Base-by-base conservation (phyloP, 2,113 vertebrate genomes). In the Casuarius casuarius region DNA sequence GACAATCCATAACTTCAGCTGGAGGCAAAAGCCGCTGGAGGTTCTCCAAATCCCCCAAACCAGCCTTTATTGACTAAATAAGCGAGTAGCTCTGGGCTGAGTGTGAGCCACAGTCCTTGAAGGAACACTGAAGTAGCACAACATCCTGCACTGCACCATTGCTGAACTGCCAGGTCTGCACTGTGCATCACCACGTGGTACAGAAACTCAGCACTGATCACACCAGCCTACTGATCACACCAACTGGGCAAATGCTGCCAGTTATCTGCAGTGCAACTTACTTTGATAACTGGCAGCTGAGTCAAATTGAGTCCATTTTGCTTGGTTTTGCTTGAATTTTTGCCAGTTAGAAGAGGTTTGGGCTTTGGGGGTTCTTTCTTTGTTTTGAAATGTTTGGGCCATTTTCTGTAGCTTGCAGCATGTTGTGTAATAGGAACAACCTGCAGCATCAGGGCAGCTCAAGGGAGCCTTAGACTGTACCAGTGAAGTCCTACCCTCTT, bases 201-300 rank as follows among this genome's bases (percentile, higher is more conserved):
- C 67, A 92, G 58, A 76, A 77, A 86, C 8, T 5, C 35, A 18
- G 8, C 7, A 4, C 46, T 68, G 0, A 3, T 81, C 44, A 51
- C 40, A 44, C 38, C 46, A 90, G 77, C 29, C 83, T 10, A 1
- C 33, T 68, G 0, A 3, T 81, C 44, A 51, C 40, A 44, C 33
- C 46, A 90, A 73, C 29, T 12, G 12, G 14, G 49, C 51, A 80
- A 79, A 67, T 20, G 9, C 68, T 56, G 16, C 26, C 19, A 29
- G 44, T 12, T 44, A 26, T 11, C 63, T 80, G 29, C n/a, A 76
- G 46, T 0, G 1, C 51, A 13, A 67, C 33, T 62, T 2, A 1
- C 44, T 65, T n/a, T 29, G 28, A 42, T 10, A 79, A 7, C 29
- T 44, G 56, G 42, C 38, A 61, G 25, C 12, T 12, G 12, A 81